Conservation (phyloP, 2,113 vertebrate genomes). For the Marmota flaviventris region DNA sequence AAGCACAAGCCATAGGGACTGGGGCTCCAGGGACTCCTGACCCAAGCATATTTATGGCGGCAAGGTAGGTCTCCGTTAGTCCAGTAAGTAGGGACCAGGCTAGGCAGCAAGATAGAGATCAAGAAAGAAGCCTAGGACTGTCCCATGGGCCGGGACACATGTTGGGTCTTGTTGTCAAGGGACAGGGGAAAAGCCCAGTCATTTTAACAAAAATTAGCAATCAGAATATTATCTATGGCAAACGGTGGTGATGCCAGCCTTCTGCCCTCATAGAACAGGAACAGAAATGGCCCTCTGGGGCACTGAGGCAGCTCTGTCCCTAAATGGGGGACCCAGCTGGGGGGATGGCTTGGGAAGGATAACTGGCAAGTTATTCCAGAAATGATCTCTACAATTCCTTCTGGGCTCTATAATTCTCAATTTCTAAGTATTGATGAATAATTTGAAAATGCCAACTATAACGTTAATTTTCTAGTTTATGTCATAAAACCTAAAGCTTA, state of each 20-base stretch:
- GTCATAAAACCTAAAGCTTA: constrained; percentile 64
- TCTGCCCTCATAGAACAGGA: background rate
- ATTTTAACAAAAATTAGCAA: background rate
- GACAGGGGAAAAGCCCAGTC: background rate
- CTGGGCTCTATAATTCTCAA: background rate
- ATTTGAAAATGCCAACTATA: constrained; percentile 67
- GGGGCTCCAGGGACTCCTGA: background rate
- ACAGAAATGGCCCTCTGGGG: background rate
- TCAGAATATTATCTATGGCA: background rate
- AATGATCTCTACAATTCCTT: background rate
- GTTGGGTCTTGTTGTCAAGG: background rate
- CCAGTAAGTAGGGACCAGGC: fast-evolving
- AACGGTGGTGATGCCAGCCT: background rate
- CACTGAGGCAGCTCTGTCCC: background rate
- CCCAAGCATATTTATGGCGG: background rate
- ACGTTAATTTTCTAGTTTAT: background rate
- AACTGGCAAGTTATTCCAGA: background rate
- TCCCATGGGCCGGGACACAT: background rate
- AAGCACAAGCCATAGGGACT: background rate
- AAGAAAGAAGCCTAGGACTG: background rate
- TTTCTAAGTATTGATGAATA: constrained; percentile 69
- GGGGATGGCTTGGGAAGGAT: background rate
- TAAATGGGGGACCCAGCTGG: no score
- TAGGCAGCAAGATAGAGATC: background rate
- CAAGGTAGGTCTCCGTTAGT: background rate